A percentile compares a stretch with the other conserved stretches of the same genome.
Conservation (phyloP, 1,140 invertebrate genomes). For the Drosophila hydei region DNA sequence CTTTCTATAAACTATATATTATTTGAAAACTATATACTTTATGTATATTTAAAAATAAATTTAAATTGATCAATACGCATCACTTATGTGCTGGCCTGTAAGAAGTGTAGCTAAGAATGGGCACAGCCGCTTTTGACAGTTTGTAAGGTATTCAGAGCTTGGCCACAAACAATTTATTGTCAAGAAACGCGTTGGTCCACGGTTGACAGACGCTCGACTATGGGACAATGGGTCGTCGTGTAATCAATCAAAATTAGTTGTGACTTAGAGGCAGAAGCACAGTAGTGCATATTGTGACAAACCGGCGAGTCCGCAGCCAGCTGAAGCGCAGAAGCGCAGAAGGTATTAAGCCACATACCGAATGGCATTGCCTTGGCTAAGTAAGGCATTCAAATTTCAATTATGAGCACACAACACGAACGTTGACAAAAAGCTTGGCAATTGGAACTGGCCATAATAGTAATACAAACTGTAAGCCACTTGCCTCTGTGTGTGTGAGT, state of each 20-base stretch:
- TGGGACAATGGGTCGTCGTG: constrained; percentile 28
- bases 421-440: constrained; percentile 32
- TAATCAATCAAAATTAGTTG: constrained; percentile 65
- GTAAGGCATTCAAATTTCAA: constrained; percentile 42
- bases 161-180: constrained; percentile 24
- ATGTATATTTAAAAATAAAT: too few species aligned
- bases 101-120: too few species aligned
- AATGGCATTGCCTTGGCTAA: constrained; percentile 5
- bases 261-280: constrained; percentile 36
- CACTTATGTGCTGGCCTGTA: too few species aligned
- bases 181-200: constrained; percentile 27
- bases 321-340: background rate
- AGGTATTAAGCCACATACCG: constrained; percentile 7
- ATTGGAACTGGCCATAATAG: constrained; percentile 26
- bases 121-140: too few species aligned
- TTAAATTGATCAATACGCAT: too few species aligned
- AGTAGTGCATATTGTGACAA: constrained; percentile 60
- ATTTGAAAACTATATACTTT: too few species aligned
- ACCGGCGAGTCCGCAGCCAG: background rate
- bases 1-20: too few species aligned
- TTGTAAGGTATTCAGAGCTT: constrained; percentile 24
- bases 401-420: too few species aligned
- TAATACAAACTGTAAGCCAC: constrained; percentile 10
- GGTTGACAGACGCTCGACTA: constrained; percentile 19
- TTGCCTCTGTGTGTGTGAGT: background rate